phyloP scores from a whole-genome alignment of 2,797 vertebrate species.

The Sarcophilus harrisii region DNA sequence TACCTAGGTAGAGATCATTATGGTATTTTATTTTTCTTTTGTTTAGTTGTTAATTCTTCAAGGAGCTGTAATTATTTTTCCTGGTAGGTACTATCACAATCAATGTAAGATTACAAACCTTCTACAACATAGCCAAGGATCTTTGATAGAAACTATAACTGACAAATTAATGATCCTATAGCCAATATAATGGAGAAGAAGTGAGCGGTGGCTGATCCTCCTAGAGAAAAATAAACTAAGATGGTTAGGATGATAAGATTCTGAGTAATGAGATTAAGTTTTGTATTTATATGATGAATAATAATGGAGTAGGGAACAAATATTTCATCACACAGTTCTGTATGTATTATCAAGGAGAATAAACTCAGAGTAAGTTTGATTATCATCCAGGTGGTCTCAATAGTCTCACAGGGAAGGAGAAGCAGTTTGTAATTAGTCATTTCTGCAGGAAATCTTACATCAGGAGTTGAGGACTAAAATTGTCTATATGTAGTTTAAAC shows the following conservation, averaged over 20 bases:
- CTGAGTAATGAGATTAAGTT: neutral
- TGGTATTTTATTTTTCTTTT: neutral
- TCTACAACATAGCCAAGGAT: neutral
- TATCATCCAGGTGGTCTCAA: neutral
- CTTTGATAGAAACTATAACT: neutral
- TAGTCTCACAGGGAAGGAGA: neutral
- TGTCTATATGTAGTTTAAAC: neutral
- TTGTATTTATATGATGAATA: neutral
- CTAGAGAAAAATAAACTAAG: neutral
- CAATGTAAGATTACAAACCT: neutral
- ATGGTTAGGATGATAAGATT: neutral
- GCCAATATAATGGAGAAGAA: neutral
- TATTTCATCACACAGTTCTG: neutral
- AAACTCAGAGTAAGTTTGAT: neutral
- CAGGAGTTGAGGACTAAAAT: neutral
- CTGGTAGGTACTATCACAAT: neutral
- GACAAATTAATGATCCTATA: neutral
- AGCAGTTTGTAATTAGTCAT: neutral
- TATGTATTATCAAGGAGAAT: neutral
- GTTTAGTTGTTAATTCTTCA: neutral
- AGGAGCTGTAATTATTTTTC: neutral
- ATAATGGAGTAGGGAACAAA: neutral
- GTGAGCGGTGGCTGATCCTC: neutral
- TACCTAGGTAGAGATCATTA: neutral
- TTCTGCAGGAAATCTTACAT: neutral